Conservation (phyloP, 2,797 vertebrate species). For the Notoglanidium macrostoma region DNA sequence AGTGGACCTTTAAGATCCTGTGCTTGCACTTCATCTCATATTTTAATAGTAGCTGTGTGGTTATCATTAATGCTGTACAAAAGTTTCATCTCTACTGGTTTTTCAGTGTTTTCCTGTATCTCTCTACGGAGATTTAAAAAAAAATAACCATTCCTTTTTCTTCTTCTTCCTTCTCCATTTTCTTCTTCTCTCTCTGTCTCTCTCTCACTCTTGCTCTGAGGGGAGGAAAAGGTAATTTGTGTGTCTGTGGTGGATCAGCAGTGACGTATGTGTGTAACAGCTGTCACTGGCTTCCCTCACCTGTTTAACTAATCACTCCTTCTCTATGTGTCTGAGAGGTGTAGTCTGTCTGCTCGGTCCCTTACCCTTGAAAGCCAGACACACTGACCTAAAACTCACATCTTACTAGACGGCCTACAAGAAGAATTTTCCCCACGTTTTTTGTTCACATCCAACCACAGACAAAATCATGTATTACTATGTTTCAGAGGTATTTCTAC, state of each 20-base stretch:
- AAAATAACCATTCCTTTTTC: not conserved
- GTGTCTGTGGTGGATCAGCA: conserved; percentile 31
- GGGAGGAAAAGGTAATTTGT: not conserved
- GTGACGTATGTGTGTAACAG: conserved; percentile 39
- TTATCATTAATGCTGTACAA: not conserved
- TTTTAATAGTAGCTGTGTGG: not conserved
- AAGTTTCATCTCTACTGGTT: not conserved
- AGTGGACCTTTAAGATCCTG: not conserved
- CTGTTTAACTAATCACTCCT: conserved; percentile 47
- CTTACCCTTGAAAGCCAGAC: conserved; percentile 38
- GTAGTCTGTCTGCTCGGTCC: conserved; percentile 42
- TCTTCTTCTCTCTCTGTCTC: not conserved
- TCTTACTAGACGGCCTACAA: not conserved
- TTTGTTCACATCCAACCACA: not conserved
- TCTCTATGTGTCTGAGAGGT: conserved; percentile 29
- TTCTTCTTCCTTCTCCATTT: not conserved
- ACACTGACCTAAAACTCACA: conserved; percentile 15
- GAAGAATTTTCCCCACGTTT: not conserved
- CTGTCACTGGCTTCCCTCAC: conserved; percentile 44
- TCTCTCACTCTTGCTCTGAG: not conserved
- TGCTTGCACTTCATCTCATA: not conserved
- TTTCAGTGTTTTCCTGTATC: not conserved
- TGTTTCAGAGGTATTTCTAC: not conserved
- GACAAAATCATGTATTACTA: not conserved
- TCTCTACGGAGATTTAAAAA: not conserved